Percentiles rank a stretch among this genome's conserved stretches.
Evolutionary conservation across 2,797 vertebrate species (phyloP).

Genomic region (Myripristis murdjan): DNA sequence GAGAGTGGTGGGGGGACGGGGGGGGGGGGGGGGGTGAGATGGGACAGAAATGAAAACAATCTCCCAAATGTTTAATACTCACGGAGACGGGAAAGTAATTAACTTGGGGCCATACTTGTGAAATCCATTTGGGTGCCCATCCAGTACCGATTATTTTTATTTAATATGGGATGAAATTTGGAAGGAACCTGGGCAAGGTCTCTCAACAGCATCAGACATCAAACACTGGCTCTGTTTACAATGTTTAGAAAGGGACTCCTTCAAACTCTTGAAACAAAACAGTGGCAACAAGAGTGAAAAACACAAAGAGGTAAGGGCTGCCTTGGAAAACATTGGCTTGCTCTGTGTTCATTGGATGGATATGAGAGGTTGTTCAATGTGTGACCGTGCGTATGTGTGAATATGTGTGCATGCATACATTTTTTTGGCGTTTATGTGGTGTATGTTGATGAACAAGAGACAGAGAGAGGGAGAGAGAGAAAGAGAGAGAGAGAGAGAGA

Average conservation of each 20-base stretch:
- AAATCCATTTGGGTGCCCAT: slow-evolving; percentile 58
- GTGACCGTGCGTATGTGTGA: slow-evolving; percentile 15
- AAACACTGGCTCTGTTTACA: slow-evolving; percentile 54
- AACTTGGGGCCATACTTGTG: slow-evolving; percentile 55
- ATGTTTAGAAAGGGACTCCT: slow-evolving; percentile 29
- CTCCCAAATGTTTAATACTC: slow-evolving; percentile 59
- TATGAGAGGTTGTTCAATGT: not conserved
- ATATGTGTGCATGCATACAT: slow-evolving; percentile 7
- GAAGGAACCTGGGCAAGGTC: slow-evolving; percentile 48
- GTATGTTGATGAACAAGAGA: slow-evolving; percentile 33
- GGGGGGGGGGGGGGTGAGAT: no score
- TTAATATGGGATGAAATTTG: slow-evolving; percentile 61
- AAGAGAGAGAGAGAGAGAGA: slow-evolving; percentile 1
- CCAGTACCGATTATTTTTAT: slow-evolving; percentile 58
- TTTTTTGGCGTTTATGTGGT: slow-evolving; percentile 5
- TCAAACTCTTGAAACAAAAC: slow-evolving; percentile 54
- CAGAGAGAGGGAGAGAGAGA: not conserved
- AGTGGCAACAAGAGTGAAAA: slow-evolving; percentile 50
- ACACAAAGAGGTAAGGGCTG: slow-evolving; percentile 33
- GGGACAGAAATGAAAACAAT: slow-evolving; percentile 61
- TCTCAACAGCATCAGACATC: slow-evolving; percentile 59
- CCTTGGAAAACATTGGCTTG: slow-evolving; percentile 20
- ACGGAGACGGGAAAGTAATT: slow-evolving; percentile 67
- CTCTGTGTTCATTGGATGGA: not conserved
- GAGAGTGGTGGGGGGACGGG: no score